These are phyloP conservation scores for Drosophila mauritiana DNA, from an alignment of 1,140 invertebrate genomes.

Conservation along the genomic window DNA sequence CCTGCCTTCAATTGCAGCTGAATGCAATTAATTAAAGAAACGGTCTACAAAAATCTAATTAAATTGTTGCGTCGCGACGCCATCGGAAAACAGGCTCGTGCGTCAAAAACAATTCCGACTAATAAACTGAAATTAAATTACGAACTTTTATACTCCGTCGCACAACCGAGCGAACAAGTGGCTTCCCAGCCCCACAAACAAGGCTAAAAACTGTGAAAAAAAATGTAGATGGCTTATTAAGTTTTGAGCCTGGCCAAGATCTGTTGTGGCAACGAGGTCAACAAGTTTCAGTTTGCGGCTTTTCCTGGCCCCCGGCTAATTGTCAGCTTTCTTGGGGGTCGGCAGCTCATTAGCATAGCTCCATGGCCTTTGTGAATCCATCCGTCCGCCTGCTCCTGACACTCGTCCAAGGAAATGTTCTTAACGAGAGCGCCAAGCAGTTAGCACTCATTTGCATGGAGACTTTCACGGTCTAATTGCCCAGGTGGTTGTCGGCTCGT, in stretches of 20 bases:
- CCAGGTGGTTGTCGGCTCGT: conserved; percentile 32
- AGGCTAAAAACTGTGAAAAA: background rate
- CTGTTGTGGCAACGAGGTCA: conserved; percentile 48
- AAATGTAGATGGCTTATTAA: conserved; percentile 45
- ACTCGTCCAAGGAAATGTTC: conserved; percentile 50
- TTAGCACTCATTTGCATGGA: conserved; percentile 64
- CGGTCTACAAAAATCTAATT: conserved; percentile 57
- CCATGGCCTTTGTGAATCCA: conserved; percentile 11
- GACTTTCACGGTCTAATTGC: conserved; percentile 65
- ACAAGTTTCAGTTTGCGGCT: conserved; percentile 66
- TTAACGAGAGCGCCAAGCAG: conserved; percentile 35
- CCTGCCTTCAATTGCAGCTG: conserved; percentile 35
- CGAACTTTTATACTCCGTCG: conserved; percentile 47
- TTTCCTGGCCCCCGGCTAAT: conserved; percentile 51
- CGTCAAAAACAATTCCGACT: conserved; percentile 58
- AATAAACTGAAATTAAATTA: conserved; percentile 83
- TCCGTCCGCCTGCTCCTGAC: conserved; percentile 56
- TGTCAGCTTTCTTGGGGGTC: conserved; percentile 42
- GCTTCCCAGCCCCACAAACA: background rate
- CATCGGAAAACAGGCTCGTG: conserved; percentile 4
- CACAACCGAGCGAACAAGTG: conserved; percentile 6
- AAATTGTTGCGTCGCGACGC: conserved; percentile 45
- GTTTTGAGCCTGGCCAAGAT: conserved; percentile 43
- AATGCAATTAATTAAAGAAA: conserved; percentile 61
- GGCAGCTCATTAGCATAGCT: conserved; percentile 65